Evolutionary conservation across 2,888 invertebrate species (phyloP), one percentile per base, ranked within the genome.

Genomic region (Amiota minor): DNA sequence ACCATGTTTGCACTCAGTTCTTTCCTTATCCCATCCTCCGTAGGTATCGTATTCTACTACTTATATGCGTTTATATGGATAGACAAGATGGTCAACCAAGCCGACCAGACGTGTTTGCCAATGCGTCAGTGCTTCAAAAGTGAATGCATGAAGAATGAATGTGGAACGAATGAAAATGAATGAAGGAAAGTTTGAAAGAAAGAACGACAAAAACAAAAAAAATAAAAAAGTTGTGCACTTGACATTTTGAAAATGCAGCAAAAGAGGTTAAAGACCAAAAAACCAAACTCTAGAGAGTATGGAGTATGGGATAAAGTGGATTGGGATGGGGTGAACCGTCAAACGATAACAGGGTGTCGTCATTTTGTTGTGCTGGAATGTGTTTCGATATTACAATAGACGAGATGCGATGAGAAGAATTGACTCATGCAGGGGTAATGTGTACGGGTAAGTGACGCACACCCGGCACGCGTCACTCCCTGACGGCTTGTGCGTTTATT

Each of bases 201-300:
- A 1, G n/a, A n/a, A 53, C 53, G 2, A 53, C 50, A 50, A 50
- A 50, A 14, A 50, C 11, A 53, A 53, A 9, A 53, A 53, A 53
- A 9, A 53, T 0, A 35, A 35, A 81, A 80, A 82, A 82, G 83
- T 86, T 84, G 82, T 85, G 80, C 80, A 83, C 81, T 85, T 86
- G 86, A 86, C 86, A 86, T 85, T 82, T 85, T 79, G 75, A 75
- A 18, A 80, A 81, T 83, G 59, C 20, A 59, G 6, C 35, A 6
- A 35, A 35, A 35, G 6, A 35, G 35, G 35, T 35, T 35, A 35
- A 35, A 35, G 35, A 35, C 35, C 35, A 35, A 35, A 35, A 35
- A 35, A 35, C 35, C 35, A 75, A 10, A 35, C 14, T 10, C 9
- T 12, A 64, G 11, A 11, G 10, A 35, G 45, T 14, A 4, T 53